These are phyloP conservation scores for Drosophila watanabei DNA, from an alignment of 1,140 invertebrate species.

Conservation along the genomic window DNA sequence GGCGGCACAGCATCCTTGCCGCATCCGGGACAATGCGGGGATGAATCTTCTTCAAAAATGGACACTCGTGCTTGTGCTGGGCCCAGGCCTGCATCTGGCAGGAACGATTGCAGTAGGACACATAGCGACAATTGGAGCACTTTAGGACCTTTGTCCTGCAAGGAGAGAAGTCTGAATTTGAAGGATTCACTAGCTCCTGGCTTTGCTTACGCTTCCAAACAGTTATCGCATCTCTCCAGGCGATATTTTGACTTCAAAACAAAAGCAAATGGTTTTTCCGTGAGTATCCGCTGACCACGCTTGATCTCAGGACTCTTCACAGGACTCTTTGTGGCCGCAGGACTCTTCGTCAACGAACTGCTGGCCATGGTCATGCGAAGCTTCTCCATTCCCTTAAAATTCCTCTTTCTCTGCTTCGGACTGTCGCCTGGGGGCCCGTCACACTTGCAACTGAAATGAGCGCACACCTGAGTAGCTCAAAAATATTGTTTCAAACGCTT, in stretches of 20 bases:
- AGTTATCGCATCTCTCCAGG: slow-evolving; percentile 88
- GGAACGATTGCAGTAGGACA: slow-evolving; percentile 90
- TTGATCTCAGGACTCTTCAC: slow-evolving; percentile 57
- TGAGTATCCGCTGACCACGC: slow-evolving; percentile 87
- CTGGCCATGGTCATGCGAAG: neutral
- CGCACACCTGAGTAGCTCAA: slow-evolving; percentile 63
- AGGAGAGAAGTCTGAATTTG: too few relatives aligned
- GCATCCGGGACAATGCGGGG: slow-evolving; percentile 91
- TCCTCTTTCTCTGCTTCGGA: slow-evolving; percentile 4
- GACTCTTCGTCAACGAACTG: slow-evolving; percentile 10
- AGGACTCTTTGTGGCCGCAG: too few relatives aligned
- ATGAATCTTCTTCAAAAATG: slow-evolving; percentile 89
- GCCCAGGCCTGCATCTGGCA: slow-evolving; percentile 92
- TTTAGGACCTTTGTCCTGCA: slow-evolving; percentile 89
- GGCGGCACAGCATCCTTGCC: slow-evolving; percentile 90
- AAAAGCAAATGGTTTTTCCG: slow-evolving; percentile 88
- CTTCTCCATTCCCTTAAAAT: neutral
- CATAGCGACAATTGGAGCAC: slow-evolving; percentile 93
- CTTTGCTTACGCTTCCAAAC: slow-evolving; percentile 87
- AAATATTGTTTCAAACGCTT: slow-evolving; percentile 62
- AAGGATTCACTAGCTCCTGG: neutral
- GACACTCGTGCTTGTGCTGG: slow-evolving; percentile 92
- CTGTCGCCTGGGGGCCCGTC: slow-evolving; percentile 53
- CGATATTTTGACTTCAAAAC: slow-evolving; percentile 87
- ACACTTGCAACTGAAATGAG: slow-evolving; percentile 37